These are phyloP conservation scores for Sminthurides aquaticus DNA, from an alignment of 2,888 invertebrate genomes.

Conservation along the genomic window DNA sequence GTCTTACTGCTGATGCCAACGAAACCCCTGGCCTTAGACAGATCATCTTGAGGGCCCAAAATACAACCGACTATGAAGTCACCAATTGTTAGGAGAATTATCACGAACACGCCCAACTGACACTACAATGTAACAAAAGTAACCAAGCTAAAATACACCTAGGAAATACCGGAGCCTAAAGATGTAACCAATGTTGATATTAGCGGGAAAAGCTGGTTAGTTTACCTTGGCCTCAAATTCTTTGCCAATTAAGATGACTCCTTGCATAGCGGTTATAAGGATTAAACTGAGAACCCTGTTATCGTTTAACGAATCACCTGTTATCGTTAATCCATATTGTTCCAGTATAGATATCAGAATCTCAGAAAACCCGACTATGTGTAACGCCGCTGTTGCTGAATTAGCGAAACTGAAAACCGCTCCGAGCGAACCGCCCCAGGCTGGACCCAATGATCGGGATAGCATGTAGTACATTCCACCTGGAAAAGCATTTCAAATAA, in stretches of 20 bases:
- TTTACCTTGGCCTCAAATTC: slow-evolving; percentile 88
- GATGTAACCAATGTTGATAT: too few species aligned
- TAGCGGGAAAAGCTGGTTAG: too few species aligned
- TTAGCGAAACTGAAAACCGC: slow-evolving; percentile 95
- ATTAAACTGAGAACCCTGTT: slow-evolving; percentile 77
- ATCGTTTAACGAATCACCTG: slow-evolving; percentile 56
- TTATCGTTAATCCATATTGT: slow-evolving; percentile 55
- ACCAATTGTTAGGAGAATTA: slow-evolving; percentile 75
- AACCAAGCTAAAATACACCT: not conserved
- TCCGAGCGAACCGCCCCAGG: slow-evolving; percentile 91
- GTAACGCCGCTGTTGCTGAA: slow-evolving; percentile 87
- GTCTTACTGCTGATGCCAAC: slow-evolving; percentile 69
- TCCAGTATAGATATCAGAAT: slow-evolving; percentile 67
- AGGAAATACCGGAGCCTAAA: too few species aligned
- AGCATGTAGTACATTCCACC: slow-evolving; percentile 96
- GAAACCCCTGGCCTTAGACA: slow-evolving; percentile 66
- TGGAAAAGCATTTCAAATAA: slow-evolving; percentile 44
- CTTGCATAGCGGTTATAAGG: slow-evolving; percentile 71
- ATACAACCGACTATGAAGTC: slow-evolving; percentile 83
- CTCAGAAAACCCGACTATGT: slow-evolving; percentile 95
- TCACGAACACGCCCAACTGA: slow-evolving; percentile 75
- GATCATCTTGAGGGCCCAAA: slow-evolving; percentile 61
- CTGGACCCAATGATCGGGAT: slow-evolving; percentile 88
- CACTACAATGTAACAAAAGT: slow-evolving; percentile 1
- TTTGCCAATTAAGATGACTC: slow-evolving; percentile 84